Evolutionary conservation across 2,113 vertebrate species (phyloP), one percentile per base, ranked within the genome.

Genomic region (Oreotrochilus melanogaster): DNA sequence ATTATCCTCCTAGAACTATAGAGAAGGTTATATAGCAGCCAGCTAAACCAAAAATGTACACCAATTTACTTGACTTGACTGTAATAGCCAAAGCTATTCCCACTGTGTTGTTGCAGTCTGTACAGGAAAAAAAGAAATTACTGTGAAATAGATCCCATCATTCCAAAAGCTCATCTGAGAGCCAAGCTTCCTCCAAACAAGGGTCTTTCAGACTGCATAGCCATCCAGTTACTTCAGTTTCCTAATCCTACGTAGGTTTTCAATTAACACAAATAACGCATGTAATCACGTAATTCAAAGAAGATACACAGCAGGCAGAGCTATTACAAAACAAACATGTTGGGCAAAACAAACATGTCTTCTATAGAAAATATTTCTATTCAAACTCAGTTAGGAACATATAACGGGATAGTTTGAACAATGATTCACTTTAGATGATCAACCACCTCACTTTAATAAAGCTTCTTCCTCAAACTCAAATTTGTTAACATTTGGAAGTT

Each of bases 281-380:
- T 80, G 24, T 45, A 93, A 88, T 65, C 86, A 39, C 91, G 35
- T 82, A 92, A 91, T 83, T 96, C 78, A 97, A 97, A 94, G 94
- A 90, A 96, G 23, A 83, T 39, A 69, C 14, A 51, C 81, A 88
- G 69, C 86, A 96, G 62, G 72, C 92, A 92, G 66, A 67, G 62
- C 70, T 75, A 65, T 85, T 88, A 91, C 73, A 67, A 86, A 92
- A 48, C 82, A 70, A 39, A 39, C 39, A 39, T 39, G 12, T 39
- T 39, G 39, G 79, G 86, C 91, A 88, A 96, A 94, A 61, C 96
- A 96, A 96, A 86, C n/a, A 43, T 14, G 72, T 95, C 95, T 93
- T 88, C 83, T 93, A 64, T 83, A 56, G 94, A 73, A 73, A 96
- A 91, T 45, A 97, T 89, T 88, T 95, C 78, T 51, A 96, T 94